phyloP scores from a whole-genome alignment of 2,888 invertebrate species.

The Sympetrum striolatum region DNA sequence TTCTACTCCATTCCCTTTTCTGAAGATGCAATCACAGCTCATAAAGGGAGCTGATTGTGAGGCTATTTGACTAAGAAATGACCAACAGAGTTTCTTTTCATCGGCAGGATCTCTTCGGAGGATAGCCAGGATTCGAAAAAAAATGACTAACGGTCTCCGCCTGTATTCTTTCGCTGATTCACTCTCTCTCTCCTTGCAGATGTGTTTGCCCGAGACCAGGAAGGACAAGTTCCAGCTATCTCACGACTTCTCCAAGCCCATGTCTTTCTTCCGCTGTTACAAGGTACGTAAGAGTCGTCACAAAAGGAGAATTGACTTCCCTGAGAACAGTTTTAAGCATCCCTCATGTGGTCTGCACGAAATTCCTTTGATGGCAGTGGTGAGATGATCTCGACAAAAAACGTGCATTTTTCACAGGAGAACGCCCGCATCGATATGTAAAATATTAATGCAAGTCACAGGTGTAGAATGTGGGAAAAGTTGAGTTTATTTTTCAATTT shows the following conservation, averaged over 20 bases:
- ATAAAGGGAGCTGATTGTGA: neutral
- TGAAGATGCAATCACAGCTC: neutral
- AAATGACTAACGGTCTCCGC: neutral
- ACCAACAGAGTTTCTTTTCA: neutral
- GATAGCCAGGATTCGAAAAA: neutral
- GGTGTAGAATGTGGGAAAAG: too few species aligned
- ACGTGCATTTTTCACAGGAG: too few species aligned
- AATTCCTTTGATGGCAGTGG: too few species aligned
- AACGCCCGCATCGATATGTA: too few species aligned
- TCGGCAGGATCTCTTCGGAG: neutral
- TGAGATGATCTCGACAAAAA: too few species aligned
- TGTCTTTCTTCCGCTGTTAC: conserved; percentile 77
- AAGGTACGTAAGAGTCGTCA: conserved; percentile 60
- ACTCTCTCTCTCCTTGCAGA: conserved; percentile 60
- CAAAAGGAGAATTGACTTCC: too few species aligned
- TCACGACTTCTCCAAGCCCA: conserved; percentile 70
- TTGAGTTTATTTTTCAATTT: too few species aligned
- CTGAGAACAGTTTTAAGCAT: too few species aligned
- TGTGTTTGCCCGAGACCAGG: conserved; percentile 73
- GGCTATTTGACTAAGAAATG: neutral
- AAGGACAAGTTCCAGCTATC: conserved; percentile 69
- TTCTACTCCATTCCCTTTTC: too few species aligned
- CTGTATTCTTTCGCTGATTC: neutral
- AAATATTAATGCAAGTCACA: too few species aligned
- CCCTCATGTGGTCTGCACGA: too few species aligned